phyloP scores from a whole-genome alignment of 2,888 invertebrate species.

The Fragum sueziense region DNA sequence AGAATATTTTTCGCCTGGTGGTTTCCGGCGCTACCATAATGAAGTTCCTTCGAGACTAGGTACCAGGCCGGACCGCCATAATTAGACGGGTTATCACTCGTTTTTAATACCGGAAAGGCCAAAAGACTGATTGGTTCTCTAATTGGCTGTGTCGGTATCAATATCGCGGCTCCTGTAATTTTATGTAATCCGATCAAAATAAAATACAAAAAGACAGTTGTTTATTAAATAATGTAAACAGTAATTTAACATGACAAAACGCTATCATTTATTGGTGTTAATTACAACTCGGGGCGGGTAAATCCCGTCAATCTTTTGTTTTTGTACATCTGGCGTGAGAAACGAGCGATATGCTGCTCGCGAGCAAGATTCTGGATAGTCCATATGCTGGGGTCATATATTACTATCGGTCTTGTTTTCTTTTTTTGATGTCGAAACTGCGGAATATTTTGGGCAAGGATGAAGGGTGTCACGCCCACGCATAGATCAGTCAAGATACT shows the following conservation, averaged over 20 bases:
- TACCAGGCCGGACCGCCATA: slow-evolving; percentile 25
- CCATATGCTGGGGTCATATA: too few species aligned
- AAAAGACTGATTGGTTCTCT: slow-evolving; percentile 52
- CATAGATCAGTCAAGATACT: too few species aligned
- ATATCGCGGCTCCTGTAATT: slow-evolving; percentile 51
- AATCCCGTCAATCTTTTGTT: slow-evolving; percentile 17
- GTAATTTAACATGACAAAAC: slow-evolving; percentile 45
- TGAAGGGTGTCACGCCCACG: too few species aligned
- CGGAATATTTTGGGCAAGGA: too few species aligned
- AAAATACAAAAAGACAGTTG: slow-evolving; percentile 41
- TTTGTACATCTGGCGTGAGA: slow-evolving; percentile 26
- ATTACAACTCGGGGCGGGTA: slow-evolving; percentile 7
- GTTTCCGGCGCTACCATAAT: slow-evolving; percentile 12
- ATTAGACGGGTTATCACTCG: slow-evolving; percentile 44
- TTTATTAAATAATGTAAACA: slow-evolving; percentile 54
- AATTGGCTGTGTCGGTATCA: slow-evolving; percentile 55
- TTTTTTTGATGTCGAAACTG: too few species aligned
- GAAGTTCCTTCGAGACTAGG: slow-evolving; percentile 19
- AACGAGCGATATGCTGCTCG: slow-evolving; percentile 10
- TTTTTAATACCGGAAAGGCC: slow-evolving; percentile 45
- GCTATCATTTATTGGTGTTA: slow-evolving; percentile 27
- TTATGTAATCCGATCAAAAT: slow-evolving; percentile 46
- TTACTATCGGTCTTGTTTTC: too few species aligned
- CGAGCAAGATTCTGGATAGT: too few species aligned
- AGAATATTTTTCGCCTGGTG: slow-evolving; percentile 33